Percentiles rank a stretch among this genome's conserved stretches.
phyloP scores from a whole-genome alignment of 2,888 invertebrate genomes.

The Platynereis dumerilii region DNA sequence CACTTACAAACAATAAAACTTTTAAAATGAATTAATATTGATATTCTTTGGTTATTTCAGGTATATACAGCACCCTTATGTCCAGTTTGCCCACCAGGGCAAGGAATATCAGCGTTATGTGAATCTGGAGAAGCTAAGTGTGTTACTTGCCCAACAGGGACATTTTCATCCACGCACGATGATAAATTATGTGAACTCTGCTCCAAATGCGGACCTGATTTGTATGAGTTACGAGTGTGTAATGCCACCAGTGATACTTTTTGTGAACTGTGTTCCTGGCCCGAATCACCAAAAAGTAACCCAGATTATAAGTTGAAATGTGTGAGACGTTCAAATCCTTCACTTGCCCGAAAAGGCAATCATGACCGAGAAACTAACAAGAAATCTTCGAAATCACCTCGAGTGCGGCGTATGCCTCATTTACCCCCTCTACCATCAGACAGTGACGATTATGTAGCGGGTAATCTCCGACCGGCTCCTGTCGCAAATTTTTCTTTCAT shows the following conservation, averaged over 20 bases:
- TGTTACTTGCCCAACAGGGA: not conserved
- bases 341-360: too few relatives aligned
- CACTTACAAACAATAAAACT: too few relatives aligned
- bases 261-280: constrained; percentile 16
- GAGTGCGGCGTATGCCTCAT: too few relatives aligned
- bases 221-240: constrained; percentile 15
- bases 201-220: constrained; percentile 14
- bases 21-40: too few relatives aligned
- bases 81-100: constrained; percentile 2
- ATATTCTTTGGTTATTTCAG: too few relatives aligned
- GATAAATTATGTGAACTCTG: constrained; percentile 10
- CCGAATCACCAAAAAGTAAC: not conserved
- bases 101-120: not conserved
- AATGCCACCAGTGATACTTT: constrained; percentile 18
- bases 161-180: not conserved
- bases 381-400: too few relatives aligned
- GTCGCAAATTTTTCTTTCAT: too few relatives aligned
- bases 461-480: too few relatives aligned
- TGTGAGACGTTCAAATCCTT: too few relatives aligned
- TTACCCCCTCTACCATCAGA: too few relatives aligned
- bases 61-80: not conserved
- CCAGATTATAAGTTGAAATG: constrained; percentile 11
- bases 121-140: not conserved
- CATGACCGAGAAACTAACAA: too few relatives aligned
- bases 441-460: too few relatives aligned